Evolutionary conservation across 2,888 invertebrate species (phyloP).

Genomic region (Harmothoe impar): DNA sequence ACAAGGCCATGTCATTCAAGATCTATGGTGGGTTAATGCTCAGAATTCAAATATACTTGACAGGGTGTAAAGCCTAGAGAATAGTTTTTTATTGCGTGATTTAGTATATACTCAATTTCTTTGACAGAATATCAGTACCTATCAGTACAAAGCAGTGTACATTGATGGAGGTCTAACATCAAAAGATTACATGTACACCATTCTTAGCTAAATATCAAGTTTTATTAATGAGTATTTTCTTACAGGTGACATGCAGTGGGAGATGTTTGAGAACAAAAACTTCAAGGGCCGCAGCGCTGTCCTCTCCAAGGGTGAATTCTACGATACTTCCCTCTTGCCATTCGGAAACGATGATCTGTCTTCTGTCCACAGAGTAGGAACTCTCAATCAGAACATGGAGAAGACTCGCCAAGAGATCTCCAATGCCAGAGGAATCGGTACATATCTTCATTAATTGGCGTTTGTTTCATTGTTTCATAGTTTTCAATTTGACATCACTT

Average conservation of each 20-base stretch:
- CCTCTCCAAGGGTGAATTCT: not conserved
- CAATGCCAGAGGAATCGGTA: constrained; percentile 51
- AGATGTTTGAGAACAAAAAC: constrained; percentile 40
- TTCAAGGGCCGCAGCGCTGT: constrained; percentile 32
- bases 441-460: not conserved
- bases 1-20: constrained; percentile 38
- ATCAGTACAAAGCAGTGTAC: too few relatives aligned
- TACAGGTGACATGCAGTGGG: constrained; percentile 1
- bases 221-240: too few relatives aligned
- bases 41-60: not conserved
- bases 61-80: not conserved
- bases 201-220: too few relatives aligned
- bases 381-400: not conserved
- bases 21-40: constrained; percentile 9
- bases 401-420: constrained; percentile 24
- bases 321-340: not conserved
- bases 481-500: not conserved
- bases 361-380: constrained; percentile 5
- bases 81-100: too few relatives aligned
- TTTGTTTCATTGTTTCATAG: not conserved
- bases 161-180: too few relatives aligned
- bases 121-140: too few relatives aligned
- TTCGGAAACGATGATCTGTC: not conserved
- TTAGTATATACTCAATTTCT: too few relatives aligned
- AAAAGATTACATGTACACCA: too few relatives aligned